Evolutionary conservation across 2,888 invertebrate species (phyloP).

Genomic region (Aplocera efformata): DNA sequence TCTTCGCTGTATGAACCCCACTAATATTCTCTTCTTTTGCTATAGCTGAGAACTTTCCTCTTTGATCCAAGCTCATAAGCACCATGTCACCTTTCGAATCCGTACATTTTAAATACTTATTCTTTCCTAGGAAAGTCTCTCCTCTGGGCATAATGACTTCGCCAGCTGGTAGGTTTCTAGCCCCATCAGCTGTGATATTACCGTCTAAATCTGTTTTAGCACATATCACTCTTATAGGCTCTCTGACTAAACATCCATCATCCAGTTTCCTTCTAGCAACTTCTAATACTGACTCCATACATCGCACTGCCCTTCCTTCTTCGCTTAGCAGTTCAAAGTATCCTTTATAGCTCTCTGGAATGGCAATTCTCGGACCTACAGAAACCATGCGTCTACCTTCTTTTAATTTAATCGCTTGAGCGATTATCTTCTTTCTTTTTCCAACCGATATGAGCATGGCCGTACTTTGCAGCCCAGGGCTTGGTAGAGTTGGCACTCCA

Average conservation of each 20-base stretch:
- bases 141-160: constrained; percentile 91
- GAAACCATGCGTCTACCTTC: constrained; percentile 91
- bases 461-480: constrained; percentile 92
- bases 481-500: constrained; percentile 93
- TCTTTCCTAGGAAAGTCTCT: constrained; percentile 84
- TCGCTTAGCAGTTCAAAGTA: constrained; percentile 97
- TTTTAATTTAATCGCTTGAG: constrained; percentile 94
- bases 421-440: constrained; percentile 91
- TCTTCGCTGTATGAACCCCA: constrained; percentile 95
- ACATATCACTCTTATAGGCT: constrained; percentile 86
- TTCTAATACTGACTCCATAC: constrained; percentile 93
- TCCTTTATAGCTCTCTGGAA: constrained; percentile 94
- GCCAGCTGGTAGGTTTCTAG: constrained; percentile 88
- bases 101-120: constrained; percentile 91
- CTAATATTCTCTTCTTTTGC: constrained; percentile 96
- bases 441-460: constrained; percentile 92
- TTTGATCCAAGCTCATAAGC: constrained; percentile 90
- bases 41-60: constrained; percentile 94
- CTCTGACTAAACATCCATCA: constrained; percentile 89
- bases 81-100: constrained; percentile 92
- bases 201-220: constrained; percentile 82
- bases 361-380: constrained; percentile 90
- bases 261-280: constrained; percentile 87
- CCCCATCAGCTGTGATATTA: constrained; percentile 83
- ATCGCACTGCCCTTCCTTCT: constrained; percentile 94